phyloP scores from a whole-genome alignment of 2,888 invertebrate species.

The Palloptera scutellata region DNA sequence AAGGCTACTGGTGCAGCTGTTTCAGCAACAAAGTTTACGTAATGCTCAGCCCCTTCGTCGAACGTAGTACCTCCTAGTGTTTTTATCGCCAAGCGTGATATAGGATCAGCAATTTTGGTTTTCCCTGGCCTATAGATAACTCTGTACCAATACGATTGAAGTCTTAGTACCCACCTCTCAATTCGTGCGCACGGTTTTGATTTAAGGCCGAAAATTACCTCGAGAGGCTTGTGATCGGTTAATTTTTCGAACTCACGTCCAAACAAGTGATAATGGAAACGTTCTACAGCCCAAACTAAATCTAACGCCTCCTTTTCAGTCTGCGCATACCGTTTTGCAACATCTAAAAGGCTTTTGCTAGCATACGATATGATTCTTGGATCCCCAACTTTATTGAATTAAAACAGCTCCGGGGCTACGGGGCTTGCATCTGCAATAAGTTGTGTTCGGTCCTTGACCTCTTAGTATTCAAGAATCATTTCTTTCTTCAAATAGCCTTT shows the following conservation, averaged over 20 bases:
- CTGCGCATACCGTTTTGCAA: constrained; percentile 44
- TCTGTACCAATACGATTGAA: constrained; percentile 38
- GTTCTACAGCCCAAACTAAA: constrained; percentile 55
- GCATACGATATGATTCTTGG: constrained; percentile 57
- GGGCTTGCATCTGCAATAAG: constrained; percentile 56
- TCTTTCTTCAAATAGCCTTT: constrained; percentile 36
- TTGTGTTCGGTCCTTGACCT: constrained; percentile 46
- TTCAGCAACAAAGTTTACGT: constrained; percentile 31
- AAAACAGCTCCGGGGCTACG: constrained; percentile 52
- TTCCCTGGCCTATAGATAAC: constrained; percentile 29
- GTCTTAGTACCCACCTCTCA: constrained; percentile 44
- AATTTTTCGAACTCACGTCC: constrained; percentile 59
- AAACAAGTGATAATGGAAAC: constrained; percentile 59
- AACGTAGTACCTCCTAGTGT: constrained; percentile 9
- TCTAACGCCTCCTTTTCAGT: constrained; percentile 52
- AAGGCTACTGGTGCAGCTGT: too few relatives aligned
- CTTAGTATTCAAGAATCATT: constrained; percentile 47
- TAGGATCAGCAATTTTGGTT: constrained; percentile 29
- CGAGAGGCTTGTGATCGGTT: constrained; percentile 50
- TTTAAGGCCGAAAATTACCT: constrained; percentile 44
- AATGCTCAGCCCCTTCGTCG: constrained; percentile 23
- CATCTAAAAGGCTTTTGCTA: constrained; percentile 53
- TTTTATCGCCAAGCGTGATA: constrained; percentile 28
- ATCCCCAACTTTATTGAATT: constrained; percentile 27
- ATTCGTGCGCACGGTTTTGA: constrained; percentile 45